These are phyloP conservation scores for Formica selysi DNA, from an alignment of 1,140 invertebrate species.

Conservation along the genomic window DNA sequence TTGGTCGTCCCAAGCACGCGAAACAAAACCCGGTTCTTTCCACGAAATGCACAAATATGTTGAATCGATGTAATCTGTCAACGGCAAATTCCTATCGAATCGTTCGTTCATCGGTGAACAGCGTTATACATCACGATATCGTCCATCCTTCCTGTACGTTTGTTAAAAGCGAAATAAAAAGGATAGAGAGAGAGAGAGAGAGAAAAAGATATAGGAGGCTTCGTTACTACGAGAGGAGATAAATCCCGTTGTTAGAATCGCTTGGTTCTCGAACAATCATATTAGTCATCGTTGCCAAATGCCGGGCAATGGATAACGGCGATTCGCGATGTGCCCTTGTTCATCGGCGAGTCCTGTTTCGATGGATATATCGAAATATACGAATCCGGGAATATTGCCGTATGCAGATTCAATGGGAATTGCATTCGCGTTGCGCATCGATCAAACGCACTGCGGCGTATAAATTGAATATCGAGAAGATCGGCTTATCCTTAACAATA, in stretches of 20 bases:
- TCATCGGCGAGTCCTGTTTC: slow-evolving; percentile 44
- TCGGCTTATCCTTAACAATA: slow-evolving; percentile 78
- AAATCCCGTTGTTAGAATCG: slow-evolving; percentile 55
- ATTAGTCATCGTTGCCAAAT: slow-evolving; percentile 66
- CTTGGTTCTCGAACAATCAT: slow-evolving; percentile 36
- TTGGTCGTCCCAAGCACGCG: not conserved
- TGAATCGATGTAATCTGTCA: slow-evolving; percentile 51
- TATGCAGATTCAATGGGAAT: slow-evolving; percentile 77
- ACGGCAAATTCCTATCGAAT: slow-evolving; percentile 51
- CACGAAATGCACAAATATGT: slow-evolving; percentile 44
- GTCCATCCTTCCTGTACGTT: slow-evolving; percentile 19
- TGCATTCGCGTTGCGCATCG: slow-evolving; percentile 73
- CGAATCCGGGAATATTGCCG: slow-evolving; percentile 71
- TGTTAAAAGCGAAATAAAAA: slow-evolving; percentile 13
- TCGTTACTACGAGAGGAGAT: slow-evolving; percentile 49
- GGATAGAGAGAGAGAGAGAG: not conserved
- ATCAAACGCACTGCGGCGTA: slow-evolving; percentile 75
- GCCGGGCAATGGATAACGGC: slow-evolving; percentile 46
- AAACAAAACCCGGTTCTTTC: not conserved
- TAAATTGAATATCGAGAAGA: slow-evolving; percentile 78
- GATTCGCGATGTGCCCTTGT: slow-evolving; percentile 61
- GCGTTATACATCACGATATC: slow-evolving; percentile 48
- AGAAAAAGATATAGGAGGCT: slow-evolving; percentile 29
- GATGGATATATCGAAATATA: slow-evolving; percentile 74
- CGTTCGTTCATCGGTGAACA: not conserved